Evolutionary conservation across 2,113 vertebrate genomes (phyloP).

Genomic region (Grammomys dolichurus): DNA sequence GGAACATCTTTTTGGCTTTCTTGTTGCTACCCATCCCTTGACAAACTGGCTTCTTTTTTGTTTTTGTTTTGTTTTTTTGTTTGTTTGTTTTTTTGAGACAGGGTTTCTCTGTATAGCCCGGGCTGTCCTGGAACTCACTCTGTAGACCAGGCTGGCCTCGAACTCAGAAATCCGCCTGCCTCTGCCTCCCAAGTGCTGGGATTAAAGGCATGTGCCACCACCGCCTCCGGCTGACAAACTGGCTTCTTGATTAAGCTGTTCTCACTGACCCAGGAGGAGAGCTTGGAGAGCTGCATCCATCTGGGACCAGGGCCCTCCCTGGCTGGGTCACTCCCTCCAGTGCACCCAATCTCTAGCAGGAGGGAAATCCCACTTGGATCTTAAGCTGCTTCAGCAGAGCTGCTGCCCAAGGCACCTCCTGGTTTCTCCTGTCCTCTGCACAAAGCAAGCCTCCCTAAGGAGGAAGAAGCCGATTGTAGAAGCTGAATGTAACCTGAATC

Average conservation of each 20-base stretch:
- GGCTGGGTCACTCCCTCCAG: background rate
- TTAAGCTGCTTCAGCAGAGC: too few relatives aligned
- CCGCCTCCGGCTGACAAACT: background rate
- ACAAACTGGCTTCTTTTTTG: background rate
- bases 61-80: too few relatives aligned
- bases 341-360: too few relatives aligned
- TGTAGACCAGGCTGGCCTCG: too few relatives aligned
- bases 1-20: background rate
- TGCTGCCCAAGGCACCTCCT: background rate
- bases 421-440: background rate
- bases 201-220: too few relatives aligned
- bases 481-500: conserved; percentile 39
- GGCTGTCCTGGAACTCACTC: too few relatives aligned
- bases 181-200: too few relatives aligned
- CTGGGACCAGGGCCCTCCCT: background rate
- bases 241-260: background rate
- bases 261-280: background rate
- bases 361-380: too few relatives aligned
- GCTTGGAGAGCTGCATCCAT: background rate
- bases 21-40: background rate
- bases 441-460: conserved; percentile 32
- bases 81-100: too few relatives aligned
- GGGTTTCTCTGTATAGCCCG: too few relatives aligned
- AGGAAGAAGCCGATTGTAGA: conserved; percentile 25
- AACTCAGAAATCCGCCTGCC: too few relatives aligned